A percentile compares a stretch with the other conserved stretches of the same genome.
phyloP scores from a whole-genome alignment of 2,113 vertebrate species.

The Notiomystis cincta region DNA sequence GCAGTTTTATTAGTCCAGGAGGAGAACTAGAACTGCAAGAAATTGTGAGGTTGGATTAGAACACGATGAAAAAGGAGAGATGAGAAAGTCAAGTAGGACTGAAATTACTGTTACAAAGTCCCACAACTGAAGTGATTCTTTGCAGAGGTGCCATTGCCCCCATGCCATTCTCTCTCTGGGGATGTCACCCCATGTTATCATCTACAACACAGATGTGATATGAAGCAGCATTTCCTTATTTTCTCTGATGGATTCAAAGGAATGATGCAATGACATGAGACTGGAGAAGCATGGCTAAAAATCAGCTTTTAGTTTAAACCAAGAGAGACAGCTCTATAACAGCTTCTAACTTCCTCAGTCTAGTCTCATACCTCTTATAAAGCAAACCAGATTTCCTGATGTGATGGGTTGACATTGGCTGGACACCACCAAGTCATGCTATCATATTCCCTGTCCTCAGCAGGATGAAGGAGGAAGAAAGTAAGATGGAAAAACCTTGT shows the following conservation, averaged over 20 bases:
- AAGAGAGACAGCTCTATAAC: rapidly evolving
- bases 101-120: background rate
- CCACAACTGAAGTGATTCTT: background rate
- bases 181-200: background rate
- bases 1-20: background rate
- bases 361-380: background rate
- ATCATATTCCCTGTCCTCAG: background rate
- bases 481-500: background rate
- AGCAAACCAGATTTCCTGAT: background rate
- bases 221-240: background rate
- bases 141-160: background rate
- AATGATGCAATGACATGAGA: background rate
- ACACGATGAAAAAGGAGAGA: background rate
- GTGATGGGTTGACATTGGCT: background rate
- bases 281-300: background rate
- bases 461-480: background rate
- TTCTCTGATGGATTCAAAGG: background rate
- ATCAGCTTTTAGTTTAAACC: background rate
- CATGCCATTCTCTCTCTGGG: background rate
- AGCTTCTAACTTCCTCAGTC: background rate
- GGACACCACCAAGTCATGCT: background rate
- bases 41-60: background rate
- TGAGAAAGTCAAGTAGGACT: background rate
- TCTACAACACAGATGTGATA: background rate
- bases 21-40: background rate